These are phyloP conservation scores for Dione juno DNA, from an alignment of 2,888 invertebrate species.

Conservation along the genomic window DNA sequence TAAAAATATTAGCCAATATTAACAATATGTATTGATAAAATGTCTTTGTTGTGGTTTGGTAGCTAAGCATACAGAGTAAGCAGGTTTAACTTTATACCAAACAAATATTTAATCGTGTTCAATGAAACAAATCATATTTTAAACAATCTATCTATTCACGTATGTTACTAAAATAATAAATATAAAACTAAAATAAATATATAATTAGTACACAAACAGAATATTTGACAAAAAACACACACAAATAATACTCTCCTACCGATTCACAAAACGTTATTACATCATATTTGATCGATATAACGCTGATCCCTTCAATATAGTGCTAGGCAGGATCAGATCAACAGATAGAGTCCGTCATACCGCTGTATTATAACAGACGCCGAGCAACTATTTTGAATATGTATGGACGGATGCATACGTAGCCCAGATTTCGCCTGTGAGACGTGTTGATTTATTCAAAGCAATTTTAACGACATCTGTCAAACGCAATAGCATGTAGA, in stretches of 20 bases:
- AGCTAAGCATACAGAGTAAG: background rate
- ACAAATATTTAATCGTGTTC: too few species aligned
- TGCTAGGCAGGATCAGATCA: slow-evolving; percentile 24
- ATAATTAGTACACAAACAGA: too few species aligned
- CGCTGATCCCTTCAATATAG: background rate
- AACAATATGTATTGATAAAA: background rate
- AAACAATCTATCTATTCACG: too few species aligned
- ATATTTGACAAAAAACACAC: background rate
- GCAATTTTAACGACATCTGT: slow-evolving; percentile 44
- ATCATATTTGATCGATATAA: background rate
- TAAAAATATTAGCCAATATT: background rate
- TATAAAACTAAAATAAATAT: too few species aligned
- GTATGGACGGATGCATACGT: slow-evolving; percentile 51
- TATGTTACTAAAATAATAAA: too few species aligned
- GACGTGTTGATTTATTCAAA: slow-evolving; percentile 49
- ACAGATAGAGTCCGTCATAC: slow-evolving; percentile 28
- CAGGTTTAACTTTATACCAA: background rate
- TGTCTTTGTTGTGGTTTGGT: background rate
- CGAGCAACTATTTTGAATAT: slow-evolving; percentile 48
- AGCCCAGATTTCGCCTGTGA: slow-evolving; percentile 48
- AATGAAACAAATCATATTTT: too few species aligned
- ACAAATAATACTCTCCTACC: background rate
- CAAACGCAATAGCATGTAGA: slow-evolving; percentile 37
- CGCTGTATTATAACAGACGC: slow-evolving; percentile 34
- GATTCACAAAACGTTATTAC: background rate